Base-by-base conservation (phyloP, 2,797 vertebrate genomes). In the Anolis apletophallus region DNA sequence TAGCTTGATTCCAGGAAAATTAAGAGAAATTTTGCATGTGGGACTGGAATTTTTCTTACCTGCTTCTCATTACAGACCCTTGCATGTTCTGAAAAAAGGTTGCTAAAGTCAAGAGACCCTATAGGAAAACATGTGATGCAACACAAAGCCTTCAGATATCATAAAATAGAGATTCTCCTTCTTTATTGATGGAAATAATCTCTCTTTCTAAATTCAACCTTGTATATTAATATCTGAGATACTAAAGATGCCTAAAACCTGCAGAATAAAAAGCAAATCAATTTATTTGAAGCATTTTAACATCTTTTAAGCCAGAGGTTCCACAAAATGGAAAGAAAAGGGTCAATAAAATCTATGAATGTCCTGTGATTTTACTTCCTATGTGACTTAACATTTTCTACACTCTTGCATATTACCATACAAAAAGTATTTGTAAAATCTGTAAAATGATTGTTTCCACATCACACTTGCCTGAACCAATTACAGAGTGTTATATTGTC, bases 401-500 rank as follows among this genome's bases (percentile, higher is more conserved):
- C 21, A 61, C 23, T 34, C 88, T n/a, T 69, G 36, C 71, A 69
- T 83, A 93, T 86, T 88, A 21, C 69, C 74, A 88, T 11, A 19
- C 32, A 84, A 89, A 89, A 64, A 77, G 57, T 59, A 64, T 29
- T 64, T 64, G 61, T 64, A 64, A 64, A 64, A 64, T 64, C 46
- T 46, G 12, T 29, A 64, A 71, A 91, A 94, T 90, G 73, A 81
- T 82, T 93, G 92, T 74, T 91, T 90, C 90, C 87, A 84, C 68
- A 88, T 81, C 85, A 94, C 88, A 90, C 77, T 86, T 57, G 86
- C 21, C 59, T 46, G 75, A n/a, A 79, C 34, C 73, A 78, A 93
- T 89, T 89, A 93, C 86, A 94, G 92, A 93, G 90, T 85, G 86
- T 16, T 50, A 89, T 13, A 40, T 26, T 89, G 89, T 85, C 82